Conservation (phyloP, 1,140 invertebrate species). For the Bradysia coprophila region DNA sequence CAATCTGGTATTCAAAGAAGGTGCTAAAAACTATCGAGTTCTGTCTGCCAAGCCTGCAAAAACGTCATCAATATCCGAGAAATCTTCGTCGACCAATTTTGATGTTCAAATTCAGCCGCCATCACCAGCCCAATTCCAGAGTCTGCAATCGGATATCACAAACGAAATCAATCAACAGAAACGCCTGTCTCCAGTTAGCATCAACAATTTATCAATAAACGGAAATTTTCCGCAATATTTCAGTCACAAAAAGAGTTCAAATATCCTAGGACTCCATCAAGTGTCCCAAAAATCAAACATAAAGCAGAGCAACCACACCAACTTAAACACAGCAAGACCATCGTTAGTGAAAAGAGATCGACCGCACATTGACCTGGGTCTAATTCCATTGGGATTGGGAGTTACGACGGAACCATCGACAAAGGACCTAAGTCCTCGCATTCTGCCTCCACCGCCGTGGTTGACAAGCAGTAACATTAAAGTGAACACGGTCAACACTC, state of each 20-base stretch:
- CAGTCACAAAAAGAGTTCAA: slow-evolving; percentile 4
- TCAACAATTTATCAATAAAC: background rate
- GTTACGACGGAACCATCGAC: background rate
- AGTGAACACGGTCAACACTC: background rate
- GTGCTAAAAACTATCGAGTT: background rate
- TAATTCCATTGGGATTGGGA: background rate
- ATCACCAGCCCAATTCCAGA: slow-evolving; percentile 12
- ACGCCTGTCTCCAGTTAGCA: slow-evolving; percentile 7
- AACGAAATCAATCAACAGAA: background rate
- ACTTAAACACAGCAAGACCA: background rate
- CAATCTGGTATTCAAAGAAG: slow-evolving; percentile 3
- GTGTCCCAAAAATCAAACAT: background rate
- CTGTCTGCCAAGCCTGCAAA: slow-evolving; percentile 2
- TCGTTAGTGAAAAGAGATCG: background rate
- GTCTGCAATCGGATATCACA: slow-evolving; percentile 10
- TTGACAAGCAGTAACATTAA: background rate
- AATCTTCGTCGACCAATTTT: background rate
- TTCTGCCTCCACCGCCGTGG: slow-evolving; percentile 2
- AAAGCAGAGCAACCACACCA: background rate
- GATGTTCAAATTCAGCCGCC: slow-evolving; percentile 4
- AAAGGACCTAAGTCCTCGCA: slow-evolving; percentile 2
- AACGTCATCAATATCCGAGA: background rate
- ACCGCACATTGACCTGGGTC: background rate
- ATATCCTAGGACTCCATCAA: slow-evolving; percentile 2
- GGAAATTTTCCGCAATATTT: background rate